Evolutionary conservation across 2,797 vertebrate species (phyloP).

Genomic region (Xerus rutilus): DNA sequence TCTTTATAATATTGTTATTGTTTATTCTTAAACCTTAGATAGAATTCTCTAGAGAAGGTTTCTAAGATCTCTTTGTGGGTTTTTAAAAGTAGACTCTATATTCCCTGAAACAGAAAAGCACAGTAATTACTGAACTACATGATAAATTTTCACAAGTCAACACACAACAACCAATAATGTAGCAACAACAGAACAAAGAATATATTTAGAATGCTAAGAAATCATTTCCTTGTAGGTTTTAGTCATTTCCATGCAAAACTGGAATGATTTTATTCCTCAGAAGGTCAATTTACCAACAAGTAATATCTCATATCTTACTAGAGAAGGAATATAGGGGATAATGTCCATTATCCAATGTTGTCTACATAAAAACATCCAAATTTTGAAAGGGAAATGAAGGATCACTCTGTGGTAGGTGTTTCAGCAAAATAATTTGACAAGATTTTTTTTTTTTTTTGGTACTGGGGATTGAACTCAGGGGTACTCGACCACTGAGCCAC

Average conservation of each 20-base stretch:
- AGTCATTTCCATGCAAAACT: neutral
- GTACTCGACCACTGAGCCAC: no score
- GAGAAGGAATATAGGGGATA: neutral
- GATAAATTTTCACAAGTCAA: neutral
- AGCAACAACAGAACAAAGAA: constrained; percentile 27
- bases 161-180: neutral
- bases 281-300: neutral
- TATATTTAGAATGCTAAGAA: constrained; percentile 1
- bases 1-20: neutral
- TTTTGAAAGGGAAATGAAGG: neutral
- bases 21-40: constrained; percentile 6
- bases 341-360: neutral
- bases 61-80: neutral
- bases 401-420: neutral
- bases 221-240: neutral
- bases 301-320: neutral
- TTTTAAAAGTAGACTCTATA: neutral
- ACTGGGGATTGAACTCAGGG: no score
- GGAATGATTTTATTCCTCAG: neutral
- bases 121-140: neutral
- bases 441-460: neutral
- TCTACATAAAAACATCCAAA: neutral
- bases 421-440: neutral
- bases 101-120: neutral
- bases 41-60: neutral